Conservation (phyloP, 2,797 vertebrate species). For the Epinephelus coioides region DNA sequence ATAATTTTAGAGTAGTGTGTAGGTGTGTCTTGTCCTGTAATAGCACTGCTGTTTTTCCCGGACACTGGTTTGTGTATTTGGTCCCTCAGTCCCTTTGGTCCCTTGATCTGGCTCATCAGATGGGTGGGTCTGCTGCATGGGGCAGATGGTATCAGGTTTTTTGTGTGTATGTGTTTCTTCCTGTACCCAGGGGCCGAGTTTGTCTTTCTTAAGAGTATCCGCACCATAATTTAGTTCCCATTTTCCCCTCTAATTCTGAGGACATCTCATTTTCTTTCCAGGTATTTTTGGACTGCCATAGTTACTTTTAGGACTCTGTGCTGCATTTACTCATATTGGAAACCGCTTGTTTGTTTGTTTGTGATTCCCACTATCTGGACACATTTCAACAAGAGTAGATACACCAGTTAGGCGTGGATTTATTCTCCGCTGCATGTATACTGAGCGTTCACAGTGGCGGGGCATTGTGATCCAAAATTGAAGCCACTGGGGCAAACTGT, state of each 20-base stretch:
- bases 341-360: neutral
- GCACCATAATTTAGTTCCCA: conserved; percentile 23
- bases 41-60: conserved; percentile 2
- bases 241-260: conserved; percentile 21
- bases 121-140: conserved; percentile 75
- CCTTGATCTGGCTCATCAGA: conserved; percentile 83
- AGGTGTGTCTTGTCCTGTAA: neutral
- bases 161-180: conserved; percentile 63
- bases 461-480: conserved; percentile 68
- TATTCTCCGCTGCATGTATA: conserved; percentile 3
- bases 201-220: conserved; percentile 45
- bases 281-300: neutral
- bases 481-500: conserved; percentile 53
- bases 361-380: neutral
- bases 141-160: conserved; percentile 80
- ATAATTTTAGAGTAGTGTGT: neutral
- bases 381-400: neutral
- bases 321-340: neutral
- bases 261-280: conserved; percentile 18
- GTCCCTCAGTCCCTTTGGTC: conserved; percentile 60
- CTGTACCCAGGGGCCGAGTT: conserved; percentile 59
- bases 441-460: conserved; percentile 76
- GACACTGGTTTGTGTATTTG: conserved; percentile 28
- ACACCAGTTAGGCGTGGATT: neutral
- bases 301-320: neutral